Conservation (phyloP, 2,113 vertebrate species). For the Glaucomys volans region DNA sequence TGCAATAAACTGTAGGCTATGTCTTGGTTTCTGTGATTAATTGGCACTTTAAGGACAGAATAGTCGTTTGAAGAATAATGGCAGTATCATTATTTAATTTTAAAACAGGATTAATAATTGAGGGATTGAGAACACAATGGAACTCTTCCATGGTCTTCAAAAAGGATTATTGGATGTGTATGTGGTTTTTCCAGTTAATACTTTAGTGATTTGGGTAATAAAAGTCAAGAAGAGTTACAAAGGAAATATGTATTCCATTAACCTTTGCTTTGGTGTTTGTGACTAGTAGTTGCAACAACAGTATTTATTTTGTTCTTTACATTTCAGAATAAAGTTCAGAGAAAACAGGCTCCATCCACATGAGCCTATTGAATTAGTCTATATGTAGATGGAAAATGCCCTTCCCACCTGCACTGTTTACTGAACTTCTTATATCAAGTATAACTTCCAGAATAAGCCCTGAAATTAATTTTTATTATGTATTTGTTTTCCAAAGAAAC, state of each 20-base stretch:
- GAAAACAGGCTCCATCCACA: neutral
- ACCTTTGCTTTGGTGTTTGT: conserved; percentile 33
- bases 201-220: neutral
- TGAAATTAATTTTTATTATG: neutral
- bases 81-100: conserved; percentile 32
- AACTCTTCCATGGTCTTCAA: neutral
- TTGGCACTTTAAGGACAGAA: conserved; percentile 7
- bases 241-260: conserved; percentile 15
- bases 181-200: neutral
- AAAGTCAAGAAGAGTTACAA: conserved; percentile 22
- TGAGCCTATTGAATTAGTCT: neutral
- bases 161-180: neutral
- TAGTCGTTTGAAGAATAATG: conserved; percentile 8
- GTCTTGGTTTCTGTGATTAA: conserved; percentile 37
- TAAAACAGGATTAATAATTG: neutral
- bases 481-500: neutral
- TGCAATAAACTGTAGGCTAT: neutral
- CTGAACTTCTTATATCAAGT: neutral
- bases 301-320: conserved; percentile 23
- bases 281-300: conserved; percentile 38
- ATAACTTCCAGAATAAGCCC: neutral
- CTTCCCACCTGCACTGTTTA: neutral
- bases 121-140: neutral
- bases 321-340: conserved; percentile 22
- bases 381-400: neutral